Conservation (phyloP, 2,113 vertebrate genomes). For the human region DNA sequence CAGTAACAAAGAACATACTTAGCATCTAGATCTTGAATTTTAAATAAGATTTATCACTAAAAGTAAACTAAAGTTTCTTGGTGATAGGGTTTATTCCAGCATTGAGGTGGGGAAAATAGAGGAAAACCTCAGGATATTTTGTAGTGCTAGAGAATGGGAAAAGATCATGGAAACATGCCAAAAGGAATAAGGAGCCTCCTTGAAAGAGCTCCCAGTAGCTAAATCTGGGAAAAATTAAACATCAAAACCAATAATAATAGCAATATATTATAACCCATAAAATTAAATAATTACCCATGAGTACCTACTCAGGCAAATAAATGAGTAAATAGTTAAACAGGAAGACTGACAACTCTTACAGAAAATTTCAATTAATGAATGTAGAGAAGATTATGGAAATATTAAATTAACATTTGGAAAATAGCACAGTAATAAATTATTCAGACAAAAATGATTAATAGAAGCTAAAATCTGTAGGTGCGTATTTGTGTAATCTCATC, state of each 20-base stretch:
- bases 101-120: not conserved
- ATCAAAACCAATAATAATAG: not conserved
- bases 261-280: not conserved
- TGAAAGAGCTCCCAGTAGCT: not conserved
- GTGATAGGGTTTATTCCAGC: not conserved
- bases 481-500: not conserved
- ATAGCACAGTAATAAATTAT: not conserved
- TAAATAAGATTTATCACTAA: not conserved
- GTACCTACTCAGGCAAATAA: not conserved
- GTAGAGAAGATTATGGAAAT: not conserved
- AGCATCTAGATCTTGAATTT: not conserved
- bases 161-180: not conserved
- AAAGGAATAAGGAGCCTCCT: not conserved
- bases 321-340: not conserved
- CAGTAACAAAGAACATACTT: not conserved
- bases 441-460: not conserved
- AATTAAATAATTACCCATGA: not conserved
- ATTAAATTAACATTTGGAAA: not conserved
- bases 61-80: not conserved
- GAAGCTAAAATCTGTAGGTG: not conserved
- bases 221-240: not conserved
- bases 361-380: not conserved
- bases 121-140: not conserved
- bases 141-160: not conserved
- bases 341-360: not conserved